Evolutionary conservation across 2,888 invertebrate genomes (phyloP).

Genomic region (Oscheius onirici): DNA sequence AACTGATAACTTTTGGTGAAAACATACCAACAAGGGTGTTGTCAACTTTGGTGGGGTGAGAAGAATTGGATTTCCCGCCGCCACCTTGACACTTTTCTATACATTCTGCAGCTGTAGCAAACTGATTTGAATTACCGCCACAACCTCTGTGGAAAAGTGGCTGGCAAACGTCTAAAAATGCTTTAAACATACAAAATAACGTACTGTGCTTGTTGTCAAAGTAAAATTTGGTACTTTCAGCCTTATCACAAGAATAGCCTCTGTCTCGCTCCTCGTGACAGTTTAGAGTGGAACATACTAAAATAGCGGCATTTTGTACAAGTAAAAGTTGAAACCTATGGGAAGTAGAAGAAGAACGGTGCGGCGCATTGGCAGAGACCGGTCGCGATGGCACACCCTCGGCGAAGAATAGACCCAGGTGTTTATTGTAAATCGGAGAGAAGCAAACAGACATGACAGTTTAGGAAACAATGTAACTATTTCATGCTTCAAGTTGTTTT

Average conservation of each 20-base stretch:
- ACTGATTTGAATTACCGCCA: constrained; percentile 66
- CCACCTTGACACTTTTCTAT: constrained; percentile 36
- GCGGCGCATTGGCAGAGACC: constrained; percentile 27
- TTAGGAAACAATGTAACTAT: background rate
- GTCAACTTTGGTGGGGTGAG: background rate
- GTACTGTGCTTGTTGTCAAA: constrained; percentile 43
- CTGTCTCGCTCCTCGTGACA: constrained; percentile 21
- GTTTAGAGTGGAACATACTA: constrained; percentile 5
- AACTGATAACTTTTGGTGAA: background rate
- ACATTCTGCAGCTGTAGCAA: constrained; percentile 59
- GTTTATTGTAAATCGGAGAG: constrained; percentile 24
- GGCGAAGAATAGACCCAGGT: constrained; percentile 18
- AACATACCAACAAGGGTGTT: background rate
- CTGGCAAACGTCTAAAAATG: constrained; percentile 48
- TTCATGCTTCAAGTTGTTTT: no score
- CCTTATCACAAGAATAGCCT: constrained; percentile 36
- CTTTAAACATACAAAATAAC: no score
- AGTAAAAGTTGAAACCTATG: constrained; percentile 7
- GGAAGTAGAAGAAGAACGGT: constrained; percentile 14
- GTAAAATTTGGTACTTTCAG: constrained; percentile 43
- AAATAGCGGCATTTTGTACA: background rate
- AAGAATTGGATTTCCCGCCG: constrained; percentile 8
- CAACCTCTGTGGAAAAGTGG: constrained; percentile 61
- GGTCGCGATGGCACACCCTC: constrained; percentile 10
- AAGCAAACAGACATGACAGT: background rate